Conservation (phyloP, 2,113 vertebrate genomes). For the Psittacula cyanocephala region DNA sequence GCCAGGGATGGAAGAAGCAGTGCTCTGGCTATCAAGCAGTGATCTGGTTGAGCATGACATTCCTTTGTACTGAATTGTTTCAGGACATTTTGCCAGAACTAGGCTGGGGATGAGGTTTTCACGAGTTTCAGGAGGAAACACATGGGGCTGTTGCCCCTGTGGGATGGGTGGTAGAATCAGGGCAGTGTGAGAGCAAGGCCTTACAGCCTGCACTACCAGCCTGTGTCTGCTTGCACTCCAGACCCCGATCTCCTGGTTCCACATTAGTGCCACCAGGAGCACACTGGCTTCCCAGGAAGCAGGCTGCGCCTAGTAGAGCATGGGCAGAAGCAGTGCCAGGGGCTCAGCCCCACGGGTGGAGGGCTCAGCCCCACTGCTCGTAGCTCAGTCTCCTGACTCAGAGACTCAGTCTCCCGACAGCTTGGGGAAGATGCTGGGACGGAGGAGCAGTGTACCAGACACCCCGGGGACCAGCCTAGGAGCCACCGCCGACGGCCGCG, state of each 20-base stretch:
- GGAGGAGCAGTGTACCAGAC: background rate
- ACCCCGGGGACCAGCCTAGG: too few relatives aligned
- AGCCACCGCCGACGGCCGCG: background rate
- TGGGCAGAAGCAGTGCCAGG: background rate
- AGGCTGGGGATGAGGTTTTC: background rate
- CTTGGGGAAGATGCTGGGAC: background rate
- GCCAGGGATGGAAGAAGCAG: background rate
- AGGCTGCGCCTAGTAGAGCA: rapidly evolving
- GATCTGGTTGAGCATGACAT: background rate
- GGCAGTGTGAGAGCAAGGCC: background rate
- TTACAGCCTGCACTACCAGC: rapidly evolving
- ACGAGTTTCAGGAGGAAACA: rapidly evolving
- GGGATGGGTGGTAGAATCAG: background rate
- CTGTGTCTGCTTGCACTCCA: rapidly evolving
- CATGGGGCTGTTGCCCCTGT: rapidly evolving
- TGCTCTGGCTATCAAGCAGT: background rate
- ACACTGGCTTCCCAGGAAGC: rapidly evolving
- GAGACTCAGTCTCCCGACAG: background rate
- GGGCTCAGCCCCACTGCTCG: rapidly evolving
- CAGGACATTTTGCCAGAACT: background rate
- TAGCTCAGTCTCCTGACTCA: background rate
- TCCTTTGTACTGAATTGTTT: background rate
- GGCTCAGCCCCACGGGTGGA: background rate
- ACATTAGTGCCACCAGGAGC: rapidly evolving
- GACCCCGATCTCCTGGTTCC: rapidly evolving